phyloP scores from a whole-genome alignment of 2,113 vertebrate genomes.

The Carassius gibelio region DNA sequence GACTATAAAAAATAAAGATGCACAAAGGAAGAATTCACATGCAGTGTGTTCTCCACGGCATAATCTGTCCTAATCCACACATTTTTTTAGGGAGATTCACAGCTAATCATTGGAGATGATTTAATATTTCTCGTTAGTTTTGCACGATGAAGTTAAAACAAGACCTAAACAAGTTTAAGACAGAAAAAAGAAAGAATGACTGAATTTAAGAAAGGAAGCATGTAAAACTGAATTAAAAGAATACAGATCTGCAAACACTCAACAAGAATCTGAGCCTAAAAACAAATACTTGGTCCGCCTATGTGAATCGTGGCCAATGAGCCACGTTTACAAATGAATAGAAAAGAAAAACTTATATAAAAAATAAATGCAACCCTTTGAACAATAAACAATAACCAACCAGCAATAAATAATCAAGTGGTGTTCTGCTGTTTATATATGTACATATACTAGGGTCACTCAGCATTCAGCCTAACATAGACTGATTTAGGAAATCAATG shows the following conservation, averaged over 20 bases:
- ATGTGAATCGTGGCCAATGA: conserved; percentile 54
- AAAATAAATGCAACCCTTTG: conserved; percentile 82
- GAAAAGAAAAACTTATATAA: conserved; percentile 72
- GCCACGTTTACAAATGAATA: conserved; percentile 67
- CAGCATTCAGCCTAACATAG: conserved; percentile 65
- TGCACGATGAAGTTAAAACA: conserved; percentile 39
- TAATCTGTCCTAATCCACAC: conserved; percentile 73
- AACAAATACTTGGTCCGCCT: conserved; percentile 70
- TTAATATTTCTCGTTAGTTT: conserved; percentile 27
- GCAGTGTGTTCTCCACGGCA: conserved; percentile 82
- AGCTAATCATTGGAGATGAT: conserved; percentile 71
- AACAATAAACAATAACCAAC: conserved; percentile 74
- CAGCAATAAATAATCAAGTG: conserved; percentile 79
- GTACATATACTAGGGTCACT: conserved; percentile 72
- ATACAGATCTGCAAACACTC: conserved; percentile 26
- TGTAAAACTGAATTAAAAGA: conserved; percentile 58
- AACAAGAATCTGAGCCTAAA: background rate
- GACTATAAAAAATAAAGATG: conserved; percentile 79
- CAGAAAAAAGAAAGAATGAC: conserved; percentile 18
- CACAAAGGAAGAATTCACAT: conserved; percentile 89
- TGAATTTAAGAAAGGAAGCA: conserved; percentile 38
- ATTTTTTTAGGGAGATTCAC: conserved; percentile 76
- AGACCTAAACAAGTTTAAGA: conserved; percentile 39
- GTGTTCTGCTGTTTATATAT: conserved; percentile 77
- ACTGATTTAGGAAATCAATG: conserved; percentile 64